Conservation (phyloP, 1,140 invertebrate species). For the Rhyzopertha dominica region DNA sequence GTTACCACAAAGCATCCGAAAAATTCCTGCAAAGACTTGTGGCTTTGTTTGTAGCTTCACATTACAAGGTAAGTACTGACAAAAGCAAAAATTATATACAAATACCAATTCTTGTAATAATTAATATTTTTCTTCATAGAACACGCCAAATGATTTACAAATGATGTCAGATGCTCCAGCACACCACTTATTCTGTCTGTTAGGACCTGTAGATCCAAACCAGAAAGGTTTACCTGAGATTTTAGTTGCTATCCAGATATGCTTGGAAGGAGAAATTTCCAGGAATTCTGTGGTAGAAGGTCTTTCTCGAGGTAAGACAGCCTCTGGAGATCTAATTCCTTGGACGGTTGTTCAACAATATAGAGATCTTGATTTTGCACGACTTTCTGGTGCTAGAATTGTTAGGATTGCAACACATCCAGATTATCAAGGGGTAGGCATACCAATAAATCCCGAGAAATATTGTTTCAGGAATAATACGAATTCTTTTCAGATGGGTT, state of each 20-base stretch:
- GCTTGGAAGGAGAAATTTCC: slow-evolving; percentile 92
- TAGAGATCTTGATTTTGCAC: slow-evolving; percentile 89
- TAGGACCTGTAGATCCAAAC: slow-evolving; percentile 76
- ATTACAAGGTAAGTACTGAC: slow-evolving; percentile 75
- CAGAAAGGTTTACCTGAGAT: slow-evolving; percentile 81
- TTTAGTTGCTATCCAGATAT: slow-evolving; percentile 88
- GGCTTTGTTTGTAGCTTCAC: slow-evolving; percentile 91
- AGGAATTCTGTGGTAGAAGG: slow-evolving; percentile 72
- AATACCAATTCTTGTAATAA: slow-evolving; percentile 11
- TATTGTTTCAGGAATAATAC: not conserved
- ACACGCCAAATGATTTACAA: slow-evolving; percentile 98
- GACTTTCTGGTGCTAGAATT: slow-evolving; percentile 83
- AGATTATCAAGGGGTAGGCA: slow-evolving; percentile 82
- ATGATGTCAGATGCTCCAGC: slow-evolving; percentile 98
- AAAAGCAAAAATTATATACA: not conserved
- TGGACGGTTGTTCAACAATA: slow-evolving; percentile 98
- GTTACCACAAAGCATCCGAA: slow-evolving; percentile 95
- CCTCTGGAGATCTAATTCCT: slow-evolving; percentile 94
- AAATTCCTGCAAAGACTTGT: slow-evolving; percentile 89
- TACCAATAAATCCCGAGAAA: slow-evolving; percentile 1
- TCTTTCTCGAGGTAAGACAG: slow-evolving; percentile 78
- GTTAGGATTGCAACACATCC: slow-evolving; percentile 98
- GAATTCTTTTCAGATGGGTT: slow-evolving; percentile 75
- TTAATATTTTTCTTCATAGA: slow-evolving; percentile 51
- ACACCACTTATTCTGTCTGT: slow-evolving; percentile 93